These are phyloP conservation scores for Isaurus tuberculatus DNA, from an alignment of 92 coral and sea anemone genomes.

Conservation along the genomic window DNA sequence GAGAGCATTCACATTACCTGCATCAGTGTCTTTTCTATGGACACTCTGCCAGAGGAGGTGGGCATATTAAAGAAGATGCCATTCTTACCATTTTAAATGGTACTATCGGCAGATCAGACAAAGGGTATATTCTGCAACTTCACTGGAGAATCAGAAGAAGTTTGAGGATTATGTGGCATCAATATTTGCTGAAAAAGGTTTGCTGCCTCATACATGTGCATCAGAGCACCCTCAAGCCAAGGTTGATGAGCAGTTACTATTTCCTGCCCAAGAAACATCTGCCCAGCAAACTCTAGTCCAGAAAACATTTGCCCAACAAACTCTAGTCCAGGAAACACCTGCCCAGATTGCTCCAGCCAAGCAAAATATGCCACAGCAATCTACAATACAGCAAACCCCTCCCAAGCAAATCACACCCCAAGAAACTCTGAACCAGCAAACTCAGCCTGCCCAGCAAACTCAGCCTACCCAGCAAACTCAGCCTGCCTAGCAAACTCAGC, in stretches of 20 bases:
- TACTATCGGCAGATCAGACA: constrained; percentile 26
- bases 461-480: not conserved
- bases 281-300: not conserved
- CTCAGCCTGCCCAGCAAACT: not conserved
- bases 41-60: constrained; percentile 45
- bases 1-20: constrained; percentile 51
- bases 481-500: not conserved
- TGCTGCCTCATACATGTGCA: not conserved
- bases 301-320: not conserved
- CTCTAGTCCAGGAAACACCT: not conserved
- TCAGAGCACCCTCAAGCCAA: constrained; percentile 4
- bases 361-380: no score
- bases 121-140: not conserved
- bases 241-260: constrained; percentile 4
- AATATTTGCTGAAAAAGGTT: constrained; percentile 1
- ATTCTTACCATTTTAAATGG: constrained; percentile 45
- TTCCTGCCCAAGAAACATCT: not conserved
- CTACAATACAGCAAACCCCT: no score
- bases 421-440: no score
- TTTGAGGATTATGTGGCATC: constrained; percentile 22
- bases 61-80: constrained; percentile 37
- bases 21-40: constrained; percentile 49
- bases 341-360: no score
- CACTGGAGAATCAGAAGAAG: constrained; percentile 8
- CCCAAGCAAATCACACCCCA: no score